Percentiles rank a stretch among this genome's conserved stretches.
Conservation (phyloP, 2,888 invertebrate species). For the Pediacus dermestoides region DNA sequence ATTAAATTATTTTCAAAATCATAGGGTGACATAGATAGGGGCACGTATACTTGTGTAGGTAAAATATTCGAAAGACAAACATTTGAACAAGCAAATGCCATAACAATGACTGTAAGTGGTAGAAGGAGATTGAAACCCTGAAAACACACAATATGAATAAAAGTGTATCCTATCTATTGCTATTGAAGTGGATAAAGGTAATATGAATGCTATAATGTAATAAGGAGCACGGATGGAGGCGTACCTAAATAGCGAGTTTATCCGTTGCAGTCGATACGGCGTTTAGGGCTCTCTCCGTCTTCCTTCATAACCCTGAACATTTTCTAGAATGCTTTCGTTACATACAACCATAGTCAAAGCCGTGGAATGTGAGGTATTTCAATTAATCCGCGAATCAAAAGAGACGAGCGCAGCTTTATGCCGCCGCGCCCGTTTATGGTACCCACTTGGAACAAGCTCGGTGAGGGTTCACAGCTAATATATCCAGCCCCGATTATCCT, state of each 20-base stretch:
- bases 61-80: no score
- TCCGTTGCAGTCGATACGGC: slow-evolving; percentile 11
- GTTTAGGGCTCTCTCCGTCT: slow-evolving; percentile 28
- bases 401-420: slow-evolving; percentile 39
- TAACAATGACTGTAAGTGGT: no score
- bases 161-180: slow-evolving; percentile 8
- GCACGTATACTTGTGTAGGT: no score
- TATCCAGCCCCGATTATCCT: slow-evolving; percentile 25
- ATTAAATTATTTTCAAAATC: no score
- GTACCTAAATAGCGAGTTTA: slow-evolving; percentile 9
- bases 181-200: slow-evolving; percentile 6
- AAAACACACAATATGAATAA: no score
- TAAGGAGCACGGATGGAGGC: slow-evolving; percentile 8
- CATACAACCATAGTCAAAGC: slow-evolving; percentile 39
- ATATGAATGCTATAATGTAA: slow-evolving; percentile 3
- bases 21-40: no score
- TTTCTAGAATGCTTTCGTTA: slow-evolving; percentile 40
- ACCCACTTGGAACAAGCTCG: slow-evolving; percentile 16
- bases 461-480: slow-evolving; percentile 16
- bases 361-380: slow-evolving; percentile 51
- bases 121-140: no score
- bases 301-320: slow-evolving; percentile 30
- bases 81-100: no score
- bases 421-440: slow-evolving; percentile 17
- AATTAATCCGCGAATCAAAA: slow-evolving; percentile 52